These are phyloP conservation scores for Acinonyx jubatus DNA, from an alignment of 2,113 vertebrate species.

Conservation along the genomic window DNA sequence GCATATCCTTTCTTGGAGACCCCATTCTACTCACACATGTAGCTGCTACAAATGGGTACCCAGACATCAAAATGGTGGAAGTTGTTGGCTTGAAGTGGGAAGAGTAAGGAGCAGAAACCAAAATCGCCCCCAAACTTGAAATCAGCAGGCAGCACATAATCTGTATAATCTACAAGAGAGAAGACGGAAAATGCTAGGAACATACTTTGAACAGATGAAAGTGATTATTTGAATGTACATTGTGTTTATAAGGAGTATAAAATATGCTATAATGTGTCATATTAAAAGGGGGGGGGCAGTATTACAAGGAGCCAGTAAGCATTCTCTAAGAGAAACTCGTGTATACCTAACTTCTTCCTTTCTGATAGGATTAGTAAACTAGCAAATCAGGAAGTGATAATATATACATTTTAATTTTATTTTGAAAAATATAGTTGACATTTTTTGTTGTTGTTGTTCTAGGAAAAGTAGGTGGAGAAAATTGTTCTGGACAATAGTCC, in stretches of 20 bases:
- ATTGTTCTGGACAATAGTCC: background rate
- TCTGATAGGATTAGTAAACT: background rate
- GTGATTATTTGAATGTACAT: background rate
- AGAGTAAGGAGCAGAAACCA: background rate
- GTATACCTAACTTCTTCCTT: background rate
- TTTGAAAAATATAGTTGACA: background rate
- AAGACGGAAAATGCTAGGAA: background rate
- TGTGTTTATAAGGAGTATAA: background rate
- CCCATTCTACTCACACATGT: slow-evolving; percentile 52
- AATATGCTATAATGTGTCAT: background rate
- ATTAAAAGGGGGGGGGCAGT: background rate
- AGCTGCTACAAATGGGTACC: slow-evolving; percentile 52
- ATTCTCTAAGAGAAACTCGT: background rate
- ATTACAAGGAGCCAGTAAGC: background rate
- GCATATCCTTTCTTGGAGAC: background rate
- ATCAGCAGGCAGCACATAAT: slow-evolving; percentile 56
- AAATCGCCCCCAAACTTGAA: slow-evolving; percentile 30
- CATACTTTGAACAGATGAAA: background rate
- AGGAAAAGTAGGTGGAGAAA: background rate
- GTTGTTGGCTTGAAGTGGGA: background rate
- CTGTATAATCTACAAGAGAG: slow-evolving; percentile 54
- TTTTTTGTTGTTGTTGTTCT: background rate
- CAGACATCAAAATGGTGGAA: background rate
- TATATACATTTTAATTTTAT: background rate
- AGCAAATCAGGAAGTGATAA: background rate